A percentile compares a stretch with the other conserved stretches of the same genome.
These are phyloP conservation scores for Callinectes sapidus DNA, from an alignment of 2,888 invertebrate genomes.

Conservation along the genomic window DNA sequence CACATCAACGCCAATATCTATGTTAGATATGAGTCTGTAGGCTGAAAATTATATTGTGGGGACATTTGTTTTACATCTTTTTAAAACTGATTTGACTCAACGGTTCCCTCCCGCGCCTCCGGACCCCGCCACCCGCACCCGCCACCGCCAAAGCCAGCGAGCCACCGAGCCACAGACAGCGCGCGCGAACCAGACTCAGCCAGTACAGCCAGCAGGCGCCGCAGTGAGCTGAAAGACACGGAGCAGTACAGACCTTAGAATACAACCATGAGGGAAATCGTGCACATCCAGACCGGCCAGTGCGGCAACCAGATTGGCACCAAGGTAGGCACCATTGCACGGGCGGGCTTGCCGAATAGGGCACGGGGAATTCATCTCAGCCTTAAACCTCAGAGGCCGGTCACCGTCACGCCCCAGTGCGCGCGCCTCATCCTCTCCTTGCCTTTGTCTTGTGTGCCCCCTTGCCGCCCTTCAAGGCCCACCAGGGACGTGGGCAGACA, in stretches of 20 bases:
- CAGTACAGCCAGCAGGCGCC: background rate
- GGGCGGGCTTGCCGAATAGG: too few relatives aligned
- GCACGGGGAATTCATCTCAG: background rate
- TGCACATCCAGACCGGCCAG: constrained; percentile 81
- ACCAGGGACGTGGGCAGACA: background rate
- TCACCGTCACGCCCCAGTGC: constrained; percentile 50
- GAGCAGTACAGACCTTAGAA: background rate
- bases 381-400: background rate
- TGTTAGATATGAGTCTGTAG: background rate
- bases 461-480: background rate
- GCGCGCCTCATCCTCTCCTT: constrained; percentile 41
- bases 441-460: background rate
- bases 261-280: constrained; percentile 80
- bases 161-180: background rate
- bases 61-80: background rate
- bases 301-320: constrained; percentile 82
- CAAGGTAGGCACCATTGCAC: constrained; percentile 76
- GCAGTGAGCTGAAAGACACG: constrained; percentile 26
- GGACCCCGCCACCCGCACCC: background rate
- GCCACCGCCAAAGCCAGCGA: background rate
- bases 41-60: background rate
- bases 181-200: background rate
- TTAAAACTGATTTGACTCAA: constrained; percentile 36
- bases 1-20: background rate
- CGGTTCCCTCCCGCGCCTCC: background rate